phyloP scores from a whole-genome alignment of 2,797 vertebrate genomes.

The Lagodon rhomboides region DNA sequence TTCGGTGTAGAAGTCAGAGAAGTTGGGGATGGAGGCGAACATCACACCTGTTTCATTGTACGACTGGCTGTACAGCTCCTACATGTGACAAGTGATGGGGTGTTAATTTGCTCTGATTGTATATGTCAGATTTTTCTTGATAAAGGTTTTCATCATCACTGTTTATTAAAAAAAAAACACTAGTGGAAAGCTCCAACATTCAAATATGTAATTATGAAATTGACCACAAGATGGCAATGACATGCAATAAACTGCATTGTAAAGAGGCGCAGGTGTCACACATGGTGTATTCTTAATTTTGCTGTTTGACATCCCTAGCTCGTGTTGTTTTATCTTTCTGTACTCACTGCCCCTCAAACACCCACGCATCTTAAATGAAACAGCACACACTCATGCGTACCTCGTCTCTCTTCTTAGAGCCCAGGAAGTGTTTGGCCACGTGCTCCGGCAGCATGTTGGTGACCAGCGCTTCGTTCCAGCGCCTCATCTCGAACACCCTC shows the following conservation, averaged over 20 bases:
- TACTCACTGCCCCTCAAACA: not conserved
- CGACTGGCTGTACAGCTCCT: constrained; percentile 97
- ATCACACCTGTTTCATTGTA: constrained; percentile 97
- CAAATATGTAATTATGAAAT: constrained; percentile 8
- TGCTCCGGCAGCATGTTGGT: constrained; percentile 96
- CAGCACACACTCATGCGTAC: constrained; percentile 69
- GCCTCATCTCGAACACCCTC: constrained; percentile 94
- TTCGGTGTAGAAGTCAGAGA: constrained; percentile 98
- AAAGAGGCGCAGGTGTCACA: not conserved
- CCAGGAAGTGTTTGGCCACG: constrained; percentile 94
- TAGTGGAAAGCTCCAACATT: not conserved
- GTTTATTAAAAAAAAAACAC: not conserved
- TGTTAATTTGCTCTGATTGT: constrained; percentile 1
- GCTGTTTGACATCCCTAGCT: not conserved
- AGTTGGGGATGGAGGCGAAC: constrained; percentile 98
- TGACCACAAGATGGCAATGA: constrained; percentile 63
- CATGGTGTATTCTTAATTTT: not conserved
- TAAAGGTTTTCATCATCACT: no score
- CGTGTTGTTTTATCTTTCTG: not conserved
- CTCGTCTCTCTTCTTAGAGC: constrained; percentile 95
- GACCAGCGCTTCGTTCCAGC: constrained; percentile 96
- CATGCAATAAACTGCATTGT: not conserved
- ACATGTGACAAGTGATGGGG: constrained; percentile 18
- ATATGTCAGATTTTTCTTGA: not conserved
- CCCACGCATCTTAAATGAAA: not conserved